phyloP scores from a whole-genome alignment of 2,797 vertebrate species.

The Enteromius radiatus region DNA sequence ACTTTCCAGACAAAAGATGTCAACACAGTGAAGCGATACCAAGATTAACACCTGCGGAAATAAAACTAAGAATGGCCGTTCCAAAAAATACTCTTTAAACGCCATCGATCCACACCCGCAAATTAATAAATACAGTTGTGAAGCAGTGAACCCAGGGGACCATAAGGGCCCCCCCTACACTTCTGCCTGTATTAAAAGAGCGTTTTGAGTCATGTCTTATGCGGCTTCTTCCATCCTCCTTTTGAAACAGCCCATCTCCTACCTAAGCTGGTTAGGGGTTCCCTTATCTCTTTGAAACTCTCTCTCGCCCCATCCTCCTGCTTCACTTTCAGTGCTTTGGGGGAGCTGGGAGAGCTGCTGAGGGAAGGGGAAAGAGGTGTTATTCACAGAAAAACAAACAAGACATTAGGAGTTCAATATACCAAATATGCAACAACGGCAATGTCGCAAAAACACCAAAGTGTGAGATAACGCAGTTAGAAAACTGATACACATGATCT shows the following conservation, averaged over 20 bases:
- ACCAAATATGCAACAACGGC: slow-evolving; percentile 29
- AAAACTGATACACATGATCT: neutral
- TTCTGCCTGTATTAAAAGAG: slow-evolving; percentile 65
- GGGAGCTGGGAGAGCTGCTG: slow-evolving; percentile 86
- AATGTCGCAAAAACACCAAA: slow-evolving; percentile 16
- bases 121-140: slow-evolving; percentile 8
- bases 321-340: slow-evolving; percentile 86
- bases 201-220: slow-evolving; percentile 62
- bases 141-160: slow-evolving; percentile 24
- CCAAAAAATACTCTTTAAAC: slow-evolving; percentile 4
- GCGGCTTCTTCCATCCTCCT: slow-evolving; percentile 75
- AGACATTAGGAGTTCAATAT: slow-evolving; percentile 60
- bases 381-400: slow-evolving; percentile 77
- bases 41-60: slow-evolving; percentile 6
- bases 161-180: slow-evolving; percentile 37
- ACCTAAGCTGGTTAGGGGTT: slow-evolving; percentile 87
- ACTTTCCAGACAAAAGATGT: neutral
- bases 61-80: neutral
- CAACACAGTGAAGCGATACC: neutral
- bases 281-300: slow-evolving; percentile 86
- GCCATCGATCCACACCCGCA: neutral
- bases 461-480: neutral
- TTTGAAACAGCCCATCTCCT: slow-evolving; percentile 87
- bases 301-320: slow-evolving; percentile 86
- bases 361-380: slow-evolving; percentile 85